A percentile compares a stretch with the other conserved stretches of the same genome.
Conservation (phyloP, 2,888 invertebrate species). For the Nephrotoma flavescens region DNA sequence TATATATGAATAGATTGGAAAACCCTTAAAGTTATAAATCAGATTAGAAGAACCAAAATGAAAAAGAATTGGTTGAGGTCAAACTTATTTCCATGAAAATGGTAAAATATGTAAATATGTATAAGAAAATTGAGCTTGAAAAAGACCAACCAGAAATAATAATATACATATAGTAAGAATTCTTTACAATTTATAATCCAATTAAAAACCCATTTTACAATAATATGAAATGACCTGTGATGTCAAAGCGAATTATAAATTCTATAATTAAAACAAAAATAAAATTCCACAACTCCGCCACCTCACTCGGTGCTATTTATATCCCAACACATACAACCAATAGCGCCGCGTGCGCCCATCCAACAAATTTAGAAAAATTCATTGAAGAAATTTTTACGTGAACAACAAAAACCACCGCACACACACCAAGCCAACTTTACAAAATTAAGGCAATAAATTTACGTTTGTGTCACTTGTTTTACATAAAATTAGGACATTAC, state of each 20-base stretch:
- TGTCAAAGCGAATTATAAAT: neutral
- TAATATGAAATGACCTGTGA: neutral
- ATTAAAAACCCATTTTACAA: neutral
- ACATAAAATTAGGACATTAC: too few relatives aligned
- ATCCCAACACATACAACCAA: neutral
- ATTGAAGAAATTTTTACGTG: neutral
- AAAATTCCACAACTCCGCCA: neutral
- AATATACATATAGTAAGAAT: neutral
- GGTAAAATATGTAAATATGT: neutral
- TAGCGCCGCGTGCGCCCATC: neutral
- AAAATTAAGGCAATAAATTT: too few relatives aligned
- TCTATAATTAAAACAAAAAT: neutral
- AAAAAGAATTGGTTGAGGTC: neutral
- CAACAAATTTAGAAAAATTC: neutral
- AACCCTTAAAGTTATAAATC: neutral
- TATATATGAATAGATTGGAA: neutral
- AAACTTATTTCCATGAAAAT: neutral
- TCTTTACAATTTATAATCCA: neutral
- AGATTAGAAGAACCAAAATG: neutral
- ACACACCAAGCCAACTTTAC: neutral
- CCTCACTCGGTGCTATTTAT: neutral
- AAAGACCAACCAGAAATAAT: neutral
- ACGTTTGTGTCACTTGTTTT: too few relatives aligned
- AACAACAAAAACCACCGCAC: neutral
- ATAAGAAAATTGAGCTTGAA: neutral